These are phyloP conservation scores for Staurois parvus DNA, from an alignment of 2,797 vertebrate species.

Conservation along the genomic window DNA sequence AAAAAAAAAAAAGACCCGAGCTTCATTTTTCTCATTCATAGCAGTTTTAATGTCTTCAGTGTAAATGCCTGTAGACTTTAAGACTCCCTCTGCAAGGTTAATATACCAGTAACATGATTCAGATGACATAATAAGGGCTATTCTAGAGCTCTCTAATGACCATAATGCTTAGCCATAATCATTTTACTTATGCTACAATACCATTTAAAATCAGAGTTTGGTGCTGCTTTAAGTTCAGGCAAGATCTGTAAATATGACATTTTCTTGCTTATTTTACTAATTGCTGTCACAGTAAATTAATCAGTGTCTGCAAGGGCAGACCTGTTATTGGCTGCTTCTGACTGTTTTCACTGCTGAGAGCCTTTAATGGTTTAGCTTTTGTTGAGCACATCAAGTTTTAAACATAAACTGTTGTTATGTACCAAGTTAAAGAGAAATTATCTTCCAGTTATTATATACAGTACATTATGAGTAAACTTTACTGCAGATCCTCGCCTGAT, in stretches of 20 bases:
- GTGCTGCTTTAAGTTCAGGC: conserved; percentile 63
- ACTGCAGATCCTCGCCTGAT: not conserved
- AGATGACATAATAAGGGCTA: conserved; percentile 63
- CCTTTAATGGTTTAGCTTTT: conserved; percentile 58
- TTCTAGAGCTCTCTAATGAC: conserved; percentile 64
- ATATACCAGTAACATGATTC: conserved; percentile 57
- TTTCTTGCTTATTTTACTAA: conserved; percentile 62
- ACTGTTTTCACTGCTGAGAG: conserved; percentile 54
- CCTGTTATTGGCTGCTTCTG: conserved; percentile 38
- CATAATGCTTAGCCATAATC: conserved; percentile 54
- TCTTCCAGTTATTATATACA: not conserved
- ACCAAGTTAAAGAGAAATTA: not conserved
- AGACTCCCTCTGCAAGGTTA: conserved; percentile 66
- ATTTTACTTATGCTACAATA: conserved; percentile 62
- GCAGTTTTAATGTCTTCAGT: conserved; percentile 59
- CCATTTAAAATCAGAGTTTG: conserved; percentile 63
- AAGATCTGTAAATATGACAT: conserved; percentile 65
- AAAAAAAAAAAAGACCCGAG: conserved; percentile 19
- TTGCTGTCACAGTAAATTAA: conserved; percentile 64
- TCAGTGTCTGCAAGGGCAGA: conserved; percentile 55
- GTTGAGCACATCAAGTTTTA: conserved; percentile 52
- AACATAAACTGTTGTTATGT: conserved; percentile 16
- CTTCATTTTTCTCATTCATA: conserved; percentile 48
- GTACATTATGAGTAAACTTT: not conserved
- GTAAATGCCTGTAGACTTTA: conserved; percentile 61